These are phyloP conservation scores for Trileptium ribeirensis DNA, from an alignment of 2,888 invertebrate species.

Conservation along the genomic window DNA sequence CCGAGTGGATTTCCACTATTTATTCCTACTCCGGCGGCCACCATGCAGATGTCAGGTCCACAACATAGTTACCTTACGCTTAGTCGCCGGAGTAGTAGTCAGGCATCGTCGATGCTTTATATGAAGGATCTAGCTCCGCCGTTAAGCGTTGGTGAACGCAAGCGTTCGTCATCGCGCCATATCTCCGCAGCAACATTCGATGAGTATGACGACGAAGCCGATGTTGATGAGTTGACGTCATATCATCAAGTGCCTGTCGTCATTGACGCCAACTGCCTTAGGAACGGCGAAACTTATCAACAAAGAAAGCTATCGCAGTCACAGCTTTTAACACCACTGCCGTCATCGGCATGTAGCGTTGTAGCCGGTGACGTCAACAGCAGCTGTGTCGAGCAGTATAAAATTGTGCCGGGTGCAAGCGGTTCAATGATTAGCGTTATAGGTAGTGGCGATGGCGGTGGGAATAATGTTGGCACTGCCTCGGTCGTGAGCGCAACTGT, in stretches of 20 bases:
- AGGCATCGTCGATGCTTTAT: neutral
- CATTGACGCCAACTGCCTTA: neutral
- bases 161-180: too few species aligned
- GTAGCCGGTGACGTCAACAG: neutral
- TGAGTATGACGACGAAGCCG: neutral
- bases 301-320: too few species aligned
- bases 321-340: too few species aligned
- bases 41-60: too few species aligned
- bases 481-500: neutral
- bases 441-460: too few species aligned
- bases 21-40: too few species aligned
- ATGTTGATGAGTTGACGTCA: neutral
- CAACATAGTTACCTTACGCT: too few species aligned
- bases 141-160: too few species aligned
- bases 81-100: neutral
- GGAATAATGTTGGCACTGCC: neutral
- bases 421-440: neutral
- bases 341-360: neutral
- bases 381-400: neutral
- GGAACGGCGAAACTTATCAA: too few species aligned
- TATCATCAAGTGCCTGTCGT: neutral
- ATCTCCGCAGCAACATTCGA: neutral
- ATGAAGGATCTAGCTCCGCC: neutral
- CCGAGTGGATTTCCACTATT: neutral
- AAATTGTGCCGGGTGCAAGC: neutral